Base-by-base conservation (phyloP, 2,113 vertebrate species). In the Epinephelus lanceolatus region DNA sequence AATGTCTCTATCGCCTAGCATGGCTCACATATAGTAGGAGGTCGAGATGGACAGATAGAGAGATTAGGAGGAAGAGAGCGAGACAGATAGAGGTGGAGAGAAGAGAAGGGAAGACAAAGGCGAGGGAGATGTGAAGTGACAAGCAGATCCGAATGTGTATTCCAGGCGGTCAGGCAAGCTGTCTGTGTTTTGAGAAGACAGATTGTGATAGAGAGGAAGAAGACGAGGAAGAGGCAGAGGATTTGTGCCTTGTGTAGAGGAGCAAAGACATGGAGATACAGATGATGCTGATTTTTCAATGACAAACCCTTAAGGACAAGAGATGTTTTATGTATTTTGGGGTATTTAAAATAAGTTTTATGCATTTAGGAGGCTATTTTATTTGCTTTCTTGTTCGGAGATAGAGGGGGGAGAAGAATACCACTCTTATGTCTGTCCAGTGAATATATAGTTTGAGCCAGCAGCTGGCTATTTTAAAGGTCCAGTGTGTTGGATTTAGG, bases 41-140 rank as follows among this genome's bases (percentile, higher is more conserved):
- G 60, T 47, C 6, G 59, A 83, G 71, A 89, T 84, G 80, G 68
- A 79, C 69, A 40, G 85, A 83, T 81, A 74, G 83, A 86, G 65
- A 88, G 88, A 86, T 83, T 91, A 84, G 40, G 52, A 69, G 61
- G 66, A 71, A 21, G 77, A 69, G 63, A 59, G 80, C 47, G 8
- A 19, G 71, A 81, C 51, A n/a, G 71, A 85, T 4, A 67, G 86
- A 88, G 78, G 74, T 49, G 18, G 49, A 59, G 76, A 67, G 65
- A 25, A 60, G 55, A 79, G 40, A 77, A 84, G 40, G 52, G 73
- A 83, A 85, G 76, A 78, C 51, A 72, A 87, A 85, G 76, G 76
- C 45, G 40, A 83, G 83, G 63, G 78, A 91, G 84, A 92, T 90
- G 81, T 83, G 84, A 93, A 89, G 90, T 92, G 91, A 93, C 89